These are phyloP conservation scores for Bufo bufo DNA, from an alignment of 2,113 vertebrate genomes.

Conservation along the genomic window DNA sequence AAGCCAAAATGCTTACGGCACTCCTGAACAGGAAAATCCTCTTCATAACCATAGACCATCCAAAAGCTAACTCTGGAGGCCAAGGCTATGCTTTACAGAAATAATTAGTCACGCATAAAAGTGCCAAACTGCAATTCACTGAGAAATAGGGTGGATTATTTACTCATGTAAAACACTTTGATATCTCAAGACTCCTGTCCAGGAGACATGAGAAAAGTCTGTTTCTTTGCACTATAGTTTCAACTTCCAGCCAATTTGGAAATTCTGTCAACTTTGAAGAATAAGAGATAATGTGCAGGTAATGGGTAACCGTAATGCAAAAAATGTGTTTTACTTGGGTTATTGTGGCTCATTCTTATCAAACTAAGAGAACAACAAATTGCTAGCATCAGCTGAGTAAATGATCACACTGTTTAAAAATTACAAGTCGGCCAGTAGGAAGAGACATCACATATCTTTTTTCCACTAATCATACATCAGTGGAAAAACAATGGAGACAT, in stretches of 20 bases:
- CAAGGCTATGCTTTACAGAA: conserved; percentile 16
- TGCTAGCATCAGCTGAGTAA: neutral
- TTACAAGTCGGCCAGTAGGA: too few species aligned
- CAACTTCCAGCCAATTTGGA: conserved; percentile 20
- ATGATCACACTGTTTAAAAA: neutral
- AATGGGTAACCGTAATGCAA: conserved; percentile 9
- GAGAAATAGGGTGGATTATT: conserved; percentile 45
- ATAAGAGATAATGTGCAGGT: conserved; percentile 11
- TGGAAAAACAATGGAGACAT: too few species aligned
- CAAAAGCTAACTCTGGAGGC: conserved; percentile 50
- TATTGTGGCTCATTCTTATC: neutral
- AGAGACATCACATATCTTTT: too few species aligned
- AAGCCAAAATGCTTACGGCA: conserved; percentile 49
- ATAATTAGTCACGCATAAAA: conserved; percentile 38
- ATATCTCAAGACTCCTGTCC: conserved; percentile 34
- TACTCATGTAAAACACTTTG: conserved; percentile 54
- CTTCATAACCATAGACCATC: conserved; percentile 36
- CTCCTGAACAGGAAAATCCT: conserved; percentile 53
- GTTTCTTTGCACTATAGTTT: conserved; percentile 45
- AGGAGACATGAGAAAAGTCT: conserved; percentile 49
- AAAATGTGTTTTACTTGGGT: conserved; percentile 12
- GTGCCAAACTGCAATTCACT: conserved; percentile 46
- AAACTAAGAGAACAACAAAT: neutral
- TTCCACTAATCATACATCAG: too few species aligned
- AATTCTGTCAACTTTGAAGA: neutral